Evolutionary conservation across 1,140 invertebrate genomes (phyloP).

Genomic region (Lordiphosa stackelbergi): DNA sequence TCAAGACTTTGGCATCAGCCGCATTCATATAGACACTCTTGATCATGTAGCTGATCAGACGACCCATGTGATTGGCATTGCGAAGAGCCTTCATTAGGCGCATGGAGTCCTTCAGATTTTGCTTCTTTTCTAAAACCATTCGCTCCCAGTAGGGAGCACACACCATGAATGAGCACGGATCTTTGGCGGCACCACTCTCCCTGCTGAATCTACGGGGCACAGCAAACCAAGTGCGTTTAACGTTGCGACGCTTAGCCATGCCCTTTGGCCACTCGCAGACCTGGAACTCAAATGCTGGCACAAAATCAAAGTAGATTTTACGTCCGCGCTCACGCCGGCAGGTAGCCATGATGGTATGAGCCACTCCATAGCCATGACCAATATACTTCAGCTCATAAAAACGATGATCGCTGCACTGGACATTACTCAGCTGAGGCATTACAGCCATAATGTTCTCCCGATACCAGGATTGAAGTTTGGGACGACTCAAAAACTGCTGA

Average conservation of each 20-base stretch:
- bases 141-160: slow-evolving; percentile 47
- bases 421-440: slow-evolving; percentile 20
- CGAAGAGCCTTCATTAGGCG: slow-evolving; percentile 43
- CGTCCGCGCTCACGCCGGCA: slow-evolving; percentile 2
- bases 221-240: slow-evolving; percentile 34
- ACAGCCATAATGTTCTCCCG: slow-evolving; percentile 25
- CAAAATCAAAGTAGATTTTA: slow-evolving; percentile 48
- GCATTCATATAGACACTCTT: slow-evolving; percentile 33
- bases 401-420: slow-evolving; percentile 2
- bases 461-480: slow-evolving; percentile 35
- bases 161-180: slow-evolving; percentile 30
- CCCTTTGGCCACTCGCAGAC: slow-evolving; percentile 15
- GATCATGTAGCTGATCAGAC: slow-evolving; percentile 35
- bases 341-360: slow-evolving; percentile 38
- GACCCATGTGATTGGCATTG: slow-evolving; percentile 28
- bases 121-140: slow-evolving; percentile 29
- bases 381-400: slow-evolving; percentile 26
- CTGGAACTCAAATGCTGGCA: slow-evolving; percentile 42
- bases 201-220: slow-evolving; percentile 24
- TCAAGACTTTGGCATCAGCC: background rate
- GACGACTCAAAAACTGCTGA: slow-evolving; percentile 23
- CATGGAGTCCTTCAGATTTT: slow-evolving; percentile 39
- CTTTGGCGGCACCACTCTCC: background rate
- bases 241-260: background rate
- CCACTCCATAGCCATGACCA: slow-evolving; percentile 28